Base-by-base conservation (phyloP, 1,140 invertebrate species). In the Trachelipus rathkii region DNA sequence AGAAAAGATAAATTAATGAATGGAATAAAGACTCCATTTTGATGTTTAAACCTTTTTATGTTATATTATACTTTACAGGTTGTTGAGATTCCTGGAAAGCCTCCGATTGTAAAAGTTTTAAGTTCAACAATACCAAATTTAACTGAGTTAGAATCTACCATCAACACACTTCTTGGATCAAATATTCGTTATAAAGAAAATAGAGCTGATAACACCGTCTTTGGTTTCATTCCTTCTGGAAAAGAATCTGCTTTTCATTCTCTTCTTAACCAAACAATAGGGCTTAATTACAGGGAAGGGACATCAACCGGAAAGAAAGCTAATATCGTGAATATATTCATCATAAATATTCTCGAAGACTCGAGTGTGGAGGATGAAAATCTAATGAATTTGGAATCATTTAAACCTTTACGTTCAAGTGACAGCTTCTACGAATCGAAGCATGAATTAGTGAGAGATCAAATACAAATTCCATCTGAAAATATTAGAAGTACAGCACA, bases 271-370 rank as follows among this genome's bases (percentile, higher is more conserved):
- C 50, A 60, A 60, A 60, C 50, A 60, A 60, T 60, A 60, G 50
- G 50, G 3, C 19, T 60, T 4, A 60, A 8, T 15, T 19, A 60
- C 19, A 13, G 11, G 11, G 19, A 60, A 15, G 11, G 50, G 8
- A 60, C 11, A 15, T 13, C 11, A 4, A 19, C 44, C 0, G 71
- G 72, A 0, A 74, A 72, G 13, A 79, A 79, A 71, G 76, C 78
- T 21, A 79, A 79, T 43, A 70, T 79, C 15, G 79, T 81, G 9
- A 81, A 81, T 50, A 78, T 81, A 44, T 81, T 81, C 71, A 81
- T 81, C 33, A 81, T 81, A 19, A 81, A 81, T 71, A 81, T 81
- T 5, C 44, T 44, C 1, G 33, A 33, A 6, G 33, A 33, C 6
- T 33, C 33, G 33, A 33, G 33, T 33, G 33, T 6, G 6, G 33